Evolutionary conservation across 2,113 vertebrate species (phyloP).

Genomic region (Orycteropus afer): DNA sequence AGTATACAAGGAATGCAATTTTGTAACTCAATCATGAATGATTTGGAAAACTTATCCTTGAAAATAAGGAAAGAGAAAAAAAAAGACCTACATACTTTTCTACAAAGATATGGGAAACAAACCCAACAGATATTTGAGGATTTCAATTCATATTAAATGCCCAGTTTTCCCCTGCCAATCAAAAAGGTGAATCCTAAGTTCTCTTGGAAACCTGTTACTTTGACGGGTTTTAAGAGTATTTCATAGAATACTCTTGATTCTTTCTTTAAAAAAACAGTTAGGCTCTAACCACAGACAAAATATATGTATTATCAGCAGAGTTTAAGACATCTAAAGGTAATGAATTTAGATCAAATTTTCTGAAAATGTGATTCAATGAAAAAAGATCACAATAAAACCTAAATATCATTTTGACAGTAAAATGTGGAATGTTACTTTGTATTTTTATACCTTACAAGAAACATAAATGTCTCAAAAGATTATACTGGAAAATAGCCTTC

Average conservation of each 20-base stretch:
- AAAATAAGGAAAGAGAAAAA: not conserved
- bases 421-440: not conserved
- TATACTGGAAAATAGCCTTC: not conserved
- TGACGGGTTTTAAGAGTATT: too few relatives aligned
- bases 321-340: not conserved
- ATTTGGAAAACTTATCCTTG: not conserved
- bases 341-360: not conserved
- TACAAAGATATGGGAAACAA: not conserved
- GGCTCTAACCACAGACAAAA: not conserved
- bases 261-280: not conserved
- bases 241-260: not conserved
- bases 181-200: conserved; percentile 18
- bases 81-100: not conserved
- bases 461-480: not conserved
- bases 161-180: not conserved
- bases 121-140: not conserved
- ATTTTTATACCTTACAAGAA: not conserved
- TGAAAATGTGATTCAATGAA: conserved; percentile 15
- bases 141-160: not conserved
- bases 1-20: not conserved
- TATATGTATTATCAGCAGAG: not conserved
- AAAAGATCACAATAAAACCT: conserved; percentile 12
- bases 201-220: not conserved
- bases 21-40: not conserved
- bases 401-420: not conserved